Percentiles rank a stretch among this genome's conserved stretches.
phyloP scores from a whole-genome alignment of 2,797 vertebrate genomes.

The Garrulus glandarius region DNA sequence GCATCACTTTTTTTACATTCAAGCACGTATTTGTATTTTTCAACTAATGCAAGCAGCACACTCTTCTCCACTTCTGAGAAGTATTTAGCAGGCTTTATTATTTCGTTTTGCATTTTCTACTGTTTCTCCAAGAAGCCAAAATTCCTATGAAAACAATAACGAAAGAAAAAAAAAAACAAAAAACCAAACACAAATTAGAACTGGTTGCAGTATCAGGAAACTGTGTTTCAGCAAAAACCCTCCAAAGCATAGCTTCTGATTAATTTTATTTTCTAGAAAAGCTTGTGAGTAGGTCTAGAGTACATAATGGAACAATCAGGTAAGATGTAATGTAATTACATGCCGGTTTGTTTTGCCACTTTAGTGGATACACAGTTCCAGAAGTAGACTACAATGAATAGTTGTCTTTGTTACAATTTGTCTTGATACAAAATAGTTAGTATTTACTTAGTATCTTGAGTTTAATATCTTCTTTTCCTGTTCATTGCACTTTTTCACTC shows the following conservation, averaged over 20 bases:
- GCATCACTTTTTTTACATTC: constrained; percentile 83
- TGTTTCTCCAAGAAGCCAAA: constrained; percentile 57
- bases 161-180: not conserved
- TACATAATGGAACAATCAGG: not conserved
- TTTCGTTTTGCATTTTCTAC: constrained; percentile 85
- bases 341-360: not conserved
- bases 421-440: not conserved
- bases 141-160: constrained; percentile 59
- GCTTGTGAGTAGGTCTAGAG: not conserved
- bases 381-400: not conserved
- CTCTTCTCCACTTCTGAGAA: constrained; percentile 84
- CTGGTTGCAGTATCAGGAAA: not conserved
- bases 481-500: not conserved
- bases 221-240: not conserved
- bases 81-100: constrained; percentile 83
- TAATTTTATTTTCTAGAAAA: not conserved
- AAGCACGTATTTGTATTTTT: constrained; percentile 80
- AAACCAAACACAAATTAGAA: not conserved
- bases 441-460: not conserved
- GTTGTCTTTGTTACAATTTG: not conserved
- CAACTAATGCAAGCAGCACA: constrained; percentile 79
- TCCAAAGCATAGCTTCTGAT: not conserved
- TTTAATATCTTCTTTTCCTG: not conserved
- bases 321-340: not conserved
- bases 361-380: not conserved